Conservation (phyloP, 1,140 invertebrate species). For the Hycleus cichorii region DNA sequence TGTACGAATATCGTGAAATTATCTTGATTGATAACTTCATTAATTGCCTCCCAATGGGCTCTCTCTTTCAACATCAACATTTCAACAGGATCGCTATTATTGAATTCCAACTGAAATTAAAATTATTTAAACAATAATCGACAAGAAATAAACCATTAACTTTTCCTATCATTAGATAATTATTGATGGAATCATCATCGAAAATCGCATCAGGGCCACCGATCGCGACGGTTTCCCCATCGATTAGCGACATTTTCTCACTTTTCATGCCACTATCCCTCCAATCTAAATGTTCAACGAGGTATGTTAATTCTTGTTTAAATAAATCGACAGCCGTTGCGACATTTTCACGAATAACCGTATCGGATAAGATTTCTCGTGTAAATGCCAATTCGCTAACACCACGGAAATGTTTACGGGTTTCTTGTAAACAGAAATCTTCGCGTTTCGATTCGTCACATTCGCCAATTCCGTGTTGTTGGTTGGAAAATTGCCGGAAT, state of each 20-base stretch:
- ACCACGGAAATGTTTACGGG: not conserved
- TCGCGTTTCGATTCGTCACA: not conserved
- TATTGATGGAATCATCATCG: not conserved
- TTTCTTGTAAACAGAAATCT: not conserved
- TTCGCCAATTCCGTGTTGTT: too few species aligned
- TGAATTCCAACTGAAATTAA: too few species aligned
- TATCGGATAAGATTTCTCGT: not conserved
- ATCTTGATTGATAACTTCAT: too few species aligned
- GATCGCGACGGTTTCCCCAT: not conserved
- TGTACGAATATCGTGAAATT: too few species aligned
- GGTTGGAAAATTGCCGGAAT: too few species aligned
- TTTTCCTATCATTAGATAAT: not conserved
- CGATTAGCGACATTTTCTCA: not conserved
- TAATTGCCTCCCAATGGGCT: too few species aligned
- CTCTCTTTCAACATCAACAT: too few species aligned
- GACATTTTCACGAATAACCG: not conserved
- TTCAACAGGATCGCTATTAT: too few species aligned
- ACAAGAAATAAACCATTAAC: too few species aligned
- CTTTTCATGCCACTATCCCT: not conserved
- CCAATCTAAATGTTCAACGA: not conserved
- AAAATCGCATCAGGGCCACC: not conserved
- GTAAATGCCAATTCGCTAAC: not conserved
- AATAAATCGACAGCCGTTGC: not conserved
- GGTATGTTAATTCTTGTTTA: not conserved
- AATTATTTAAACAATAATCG: too few species aligned